Evolutionary conservation across 2,797 vertebrate genomes (phyloP).

Genomic region (Glossophaga mutica): DNA sequence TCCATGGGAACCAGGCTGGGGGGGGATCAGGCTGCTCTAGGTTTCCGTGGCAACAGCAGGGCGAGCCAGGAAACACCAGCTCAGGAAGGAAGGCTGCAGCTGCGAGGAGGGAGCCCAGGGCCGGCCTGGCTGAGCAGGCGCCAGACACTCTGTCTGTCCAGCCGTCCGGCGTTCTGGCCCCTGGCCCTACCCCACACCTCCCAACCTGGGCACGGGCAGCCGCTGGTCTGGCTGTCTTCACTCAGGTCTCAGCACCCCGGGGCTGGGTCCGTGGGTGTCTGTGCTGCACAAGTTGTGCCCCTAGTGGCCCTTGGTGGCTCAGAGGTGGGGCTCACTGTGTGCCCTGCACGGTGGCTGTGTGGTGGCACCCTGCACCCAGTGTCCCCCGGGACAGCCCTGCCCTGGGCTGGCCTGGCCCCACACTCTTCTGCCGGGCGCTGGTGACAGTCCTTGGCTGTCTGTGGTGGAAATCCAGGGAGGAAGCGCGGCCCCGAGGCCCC

Average conservation of each 20-base stretch:
- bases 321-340: not conserved
- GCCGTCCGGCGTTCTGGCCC: not conserved
- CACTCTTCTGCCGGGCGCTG: not conserved
- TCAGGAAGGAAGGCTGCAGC: constrained; percentile 75
- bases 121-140: constrained; percentile 62
- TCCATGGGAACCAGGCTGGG: constrained; percentile 56
- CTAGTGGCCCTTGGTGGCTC: not conserved
- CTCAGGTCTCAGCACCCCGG: not conserved
- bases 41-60: constrained; percentile 62
- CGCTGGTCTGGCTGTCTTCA: not conserved
- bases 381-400: not conserved
- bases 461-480: not conserved
- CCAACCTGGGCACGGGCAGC: not conserved
- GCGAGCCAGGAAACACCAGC: constrained; percentile 70
- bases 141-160: constrained; percentile 59
- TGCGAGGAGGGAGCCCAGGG: not conserved
- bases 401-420: not conserved
- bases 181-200: not conserved
- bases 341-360: not conserved
- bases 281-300: not conserved
- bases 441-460: not conserved
- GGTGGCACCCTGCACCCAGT: not conserved
- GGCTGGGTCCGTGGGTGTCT: not conserved
- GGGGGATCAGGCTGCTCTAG: not conserved
- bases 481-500: not conserved